A percentile compares a stretch with the other conserved stretches of the same genome.
Evolutionary conservation across 2,113 vertebrate genomes (phyloP).

Genomic region (Neoarius graeffei): DNA sequence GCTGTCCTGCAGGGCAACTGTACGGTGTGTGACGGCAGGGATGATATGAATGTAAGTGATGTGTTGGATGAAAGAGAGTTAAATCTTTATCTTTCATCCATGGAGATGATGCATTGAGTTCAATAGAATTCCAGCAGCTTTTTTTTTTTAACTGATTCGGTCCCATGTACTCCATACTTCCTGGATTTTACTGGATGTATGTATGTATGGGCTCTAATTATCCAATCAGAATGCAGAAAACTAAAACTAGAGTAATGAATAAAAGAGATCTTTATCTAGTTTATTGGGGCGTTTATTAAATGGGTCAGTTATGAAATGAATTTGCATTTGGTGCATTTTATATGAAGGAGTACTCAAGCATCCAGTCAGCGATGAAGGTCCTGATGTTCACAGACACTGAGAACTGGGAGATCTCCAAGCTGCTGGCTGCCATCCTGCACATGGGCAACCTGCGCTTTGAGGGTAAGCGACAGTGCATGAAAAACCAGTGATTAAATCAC

Average conservation of each 20-base stretch:
- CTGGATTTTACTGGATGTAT: neutral
- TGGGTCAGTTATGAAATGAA: neutral
- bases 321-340: neutral
- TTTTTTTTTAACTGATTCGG: neutral
- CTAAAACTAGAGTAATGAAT: neutral
- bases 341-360: conserved; percentile 91
- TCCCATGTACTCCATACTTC: neutral
- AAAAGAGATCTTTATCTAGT: neutral
- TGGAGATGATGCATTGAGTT: neutral
- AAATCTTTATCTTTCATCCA: neutral
- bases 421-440: conserved; percentile 92
- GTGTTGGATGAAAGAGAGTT: neutral
- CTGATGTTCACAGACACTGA: conserved; percentile 96
- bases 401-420: conserved; percentile 95
- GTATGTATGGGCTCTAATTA: neutral
- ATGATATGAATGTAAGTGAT: conserved; percentile 71
- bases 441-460: conserved; percentile 94
- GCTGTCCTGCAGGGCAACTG: conserved; percentile 83
- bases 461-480: conserved; percentile 70
- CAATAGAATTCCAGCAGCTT: neutral
- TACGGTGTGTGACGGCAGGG: conserved; percentile 87
- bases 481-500: neutral
- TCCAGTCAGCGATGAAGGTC: conserved; percentile 97
- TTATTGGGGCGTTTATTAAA: neutral
- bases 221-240: neutral